phyloP scores from a whole-genome alignment of 2,888 invertebrate species.

The Fragum whitleyi region DNA sequence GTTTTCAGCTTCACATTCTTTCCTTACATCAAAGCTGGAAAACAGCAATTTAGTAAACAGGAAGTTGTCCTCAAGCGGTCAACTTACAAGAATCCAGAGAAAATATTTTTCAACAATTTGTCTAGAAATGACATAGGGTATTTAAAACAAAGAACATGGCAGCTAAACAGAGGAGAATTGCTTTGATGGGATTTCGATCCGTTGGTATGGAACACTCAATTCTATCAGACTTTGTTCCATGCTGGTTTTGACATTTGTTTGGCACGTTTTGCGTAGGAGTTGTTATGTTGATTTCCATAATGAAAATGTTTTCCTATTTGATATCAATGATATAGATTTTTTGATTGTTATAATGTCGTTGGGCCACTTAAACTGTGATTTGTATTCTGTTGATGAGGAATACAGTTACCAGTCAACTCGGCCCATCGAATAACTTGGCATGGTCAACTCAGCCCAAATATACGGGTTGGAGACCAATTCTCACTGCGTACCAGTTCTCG shows the following conservation, averaged over 20 bases:
- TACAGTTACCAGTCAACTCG: too few species aligned
- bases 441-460: too few species aligned
- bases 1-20: neutral
- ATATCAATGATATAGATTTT: too few species aligned
- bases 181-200: constrained; percentile 96
- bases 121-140: constrained; percentile 21
- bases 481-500: too few species aligned
- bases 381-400: too few species aligned
- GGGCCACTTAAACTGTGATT: too few species aligned
- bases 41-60: neutral
- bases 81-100: neutral
- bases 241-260: neutral
- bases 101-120: neutral
- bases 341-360: too few species aligned
- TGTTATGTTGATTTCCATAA: neutral
- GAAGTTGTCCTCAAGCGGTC: neutral
- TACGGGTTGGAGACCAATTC: too few species aligned
- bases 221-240: neutral
- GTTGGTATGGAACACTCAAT: constrained; percentile 89
- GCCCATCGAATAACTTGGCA: too few species aligned
- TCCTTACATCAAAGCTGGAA: neutral
- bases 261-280: neutral
- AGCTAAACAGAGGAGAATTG: constrained; percentile 95
- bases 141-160: constrained; percentile 85
- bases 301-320: too few species aligned